Conservation (phyloP, 2,113 vertebrate genomes). For the Arvicanthis niloticus region DNA sequence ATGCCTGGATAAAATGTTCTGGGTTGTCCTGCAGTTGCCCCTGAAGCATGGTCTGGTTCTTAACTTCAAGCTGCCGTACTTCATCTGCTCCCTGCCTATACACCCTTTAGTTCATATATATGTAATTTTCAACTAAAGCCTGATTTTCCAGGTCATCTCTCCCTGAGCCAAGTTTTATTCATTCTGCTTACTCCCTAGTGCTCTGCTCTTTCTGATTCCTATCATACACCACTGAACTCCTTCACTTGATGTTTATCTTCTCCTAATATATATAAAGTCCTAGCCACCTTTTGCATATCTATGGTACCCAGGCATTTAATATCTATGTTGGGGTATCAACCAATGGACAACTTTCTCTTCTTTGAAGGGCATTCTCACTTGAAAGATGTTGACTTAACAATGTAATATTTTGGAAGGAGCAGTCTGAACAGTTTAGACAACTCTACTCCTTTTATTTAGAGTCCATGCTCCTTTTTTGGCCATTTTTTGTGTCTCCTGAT, state of each 20-base stretch:
- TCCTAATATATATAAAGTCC: not conserved
- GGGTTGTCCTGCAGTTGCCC: not conserved
- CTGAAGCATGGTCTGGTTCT: not conserved
- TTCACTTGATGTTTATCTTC: not conserved
- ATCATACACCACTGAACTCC: not conserved
- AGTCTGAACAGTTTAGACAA: not conserved
- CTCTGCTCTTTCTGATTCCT: not conserved
- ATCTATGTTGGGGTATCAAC: not conserved
- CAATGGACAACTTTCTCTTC: not conserved
- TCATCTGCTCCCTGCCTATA: not conserved
- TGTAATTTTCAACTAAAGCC: not conserved
- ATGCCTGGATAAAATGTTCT: not conserved
- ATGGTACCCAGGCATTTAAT: not conserved
- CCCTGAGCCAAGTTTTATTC: not conserved
- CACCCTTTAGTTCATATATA: not conserved
- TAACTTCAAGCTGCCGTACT: not conserved
- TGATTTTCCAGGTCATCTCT: not conserved
- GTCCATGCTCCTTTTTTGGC: not conserved
- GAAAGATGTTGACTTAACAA: not conserved
- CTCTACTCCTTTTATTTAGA: not conserved
- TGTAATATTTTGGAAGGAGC: not conserved
- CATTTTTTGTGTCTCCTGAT: not conserved
- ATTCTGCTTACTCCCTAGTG: not conserved
- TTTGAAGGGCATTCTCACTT: not conserved
- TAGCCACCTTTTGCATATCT: not conserved